These are phyloP conservation scores for Crambe crambe DNA, from an alignment of 37 sponge, comb jelly and placozoan genomes.

Conservation along the genomic window DNA sequence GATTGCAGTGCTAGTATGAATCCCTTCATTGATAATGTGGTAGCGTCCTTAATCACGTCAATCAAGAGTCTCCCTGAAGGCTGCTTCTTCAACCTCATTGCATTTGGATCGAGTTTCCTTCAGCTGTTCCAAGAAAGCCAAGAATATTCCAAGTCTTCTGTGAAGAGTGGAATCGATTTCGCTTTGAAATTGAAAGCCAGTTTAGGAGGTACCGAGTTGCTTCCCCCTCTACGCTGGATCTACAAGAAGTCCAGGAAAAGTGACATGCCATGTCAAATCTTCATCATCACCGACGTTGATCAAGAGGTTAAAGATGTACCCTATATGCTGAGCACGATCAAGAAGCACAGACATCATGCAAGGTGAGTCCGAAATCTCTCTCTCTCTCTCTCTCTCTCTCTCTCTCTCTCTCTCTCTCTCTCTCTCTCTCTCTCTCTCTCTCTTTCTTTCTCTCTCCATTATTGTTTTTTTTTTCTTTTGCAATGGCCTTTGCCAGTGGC, in stretches of 20 bases:
- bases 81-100: conserved; percentile 80
- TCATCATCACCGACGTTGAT: conserved; percentile 86
- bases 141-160: conserved; percentile 36
- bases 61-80: conserved; percentile 70
- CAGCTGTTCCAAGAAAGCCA: conserved; percentile 42
- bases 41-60: conserved; percentile 57
- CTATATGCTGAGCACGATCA: conserved; percentile 31
- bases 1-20: conserved; percentile 93
- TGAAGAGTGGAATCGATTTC: conserved; percentile 64
- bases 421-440: no score
- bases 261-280: conserved; percentile 59
- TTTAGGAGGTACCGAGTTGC: conserved; percentile 83
- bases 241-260: conserved; percentile 22
- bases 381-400: background rate
- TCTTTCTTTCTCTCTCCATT: no score
- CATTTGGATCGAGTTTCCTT: conserved; percentile 75
- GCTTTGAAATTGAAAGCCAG: conserved; percentile 68
- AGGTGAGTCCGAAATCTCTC: conserved; percentile 9
- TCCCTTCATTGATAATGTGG: conserved; percentile 47
- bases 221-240: conserved; percentile 69
- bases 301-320: conserved; percentile 55
- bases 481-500: no score
- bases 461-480: no score
- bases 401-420: background rate
- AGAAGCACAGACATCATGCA: conserved; percentile 60